These are phyloP conservation scores for Campoplex capitator DNA, from an alignment of 2,888 invertebrate species.

Conservation along the genomic window DNA sequence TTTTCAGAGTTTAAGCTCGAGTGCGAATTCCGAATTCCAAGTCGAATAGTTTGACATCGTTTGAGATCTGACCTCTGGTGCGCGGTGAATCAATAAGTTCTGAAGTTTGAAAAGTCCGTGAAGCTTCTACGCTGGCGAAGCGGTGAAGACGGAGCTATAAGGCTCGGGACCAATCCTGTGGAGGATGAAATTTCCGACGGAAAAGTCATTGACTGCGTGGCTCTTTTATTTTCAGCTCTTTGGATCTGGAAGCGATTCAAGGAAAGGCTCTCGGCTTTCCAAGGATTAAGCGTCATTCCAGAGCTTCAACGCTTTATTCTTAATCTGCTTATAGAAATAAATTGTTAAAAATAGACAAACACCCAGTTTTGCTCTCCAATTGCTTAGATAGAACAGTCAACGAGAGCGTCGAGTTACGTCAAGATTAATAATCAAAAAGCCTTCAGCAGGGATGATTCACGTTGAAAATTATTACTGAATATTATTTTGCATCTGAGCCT, in stretches of 20 bases:
- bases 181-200: background rate
- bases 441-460: background rate
- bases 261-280: background rate
- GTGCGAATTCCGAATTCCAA: background rate
- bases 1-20: too few relatives aligned
- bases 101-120: background rate
- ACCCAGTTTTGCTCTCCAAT: background rate
- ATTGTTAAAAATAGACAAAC: background rate
- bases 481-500: background rate
- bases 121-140: background rate
- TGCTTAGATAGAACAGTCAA: background rate
- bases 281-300: background rate
- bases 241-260: background rate
- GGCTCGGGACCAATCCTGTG: background rate
- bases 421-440: background rate
- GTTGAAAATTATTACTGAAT: background rate
- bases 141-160: too few relatives aligned
- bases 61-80: background rate
- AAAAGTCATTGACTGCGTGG: background rate
- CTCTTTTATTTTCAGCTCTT: background rate
- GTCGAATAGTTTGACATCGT: background rate
- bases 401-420: background rate
- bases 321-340: background rate
- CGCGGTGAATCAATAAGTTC: background rate
- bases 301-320: background rate